Conservation (phyloP, 2,797 vertebrate genomes). For the Vultur gryphus region DNA sequence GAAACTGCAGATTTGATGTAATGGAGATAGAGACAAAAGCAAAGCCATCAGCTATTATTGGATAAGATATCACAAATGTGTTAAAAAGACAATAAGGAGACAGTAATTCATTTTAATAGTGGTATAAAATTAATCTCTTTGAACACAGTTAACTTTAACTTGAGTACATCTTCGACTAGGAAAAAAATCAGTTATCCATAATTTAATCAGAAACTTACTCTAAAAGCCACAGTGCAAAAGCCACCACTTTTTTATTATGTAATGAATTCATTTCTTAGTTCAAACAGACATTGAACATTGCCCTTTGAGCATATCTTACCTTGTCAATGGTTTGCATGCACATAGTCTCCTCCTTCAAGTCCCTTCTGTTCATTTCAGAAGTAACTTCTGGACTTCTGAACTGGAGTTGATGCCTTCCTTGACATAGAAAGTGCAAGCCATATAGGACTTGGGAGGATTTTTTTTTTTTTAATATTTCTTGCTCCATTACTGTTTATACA, state of each 20-base stretch:
- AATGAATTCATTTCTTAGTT: background rate
- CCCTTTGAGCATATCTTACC: background rate
- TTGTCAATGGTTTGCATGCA: background rate
- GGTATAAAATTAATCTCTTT: background rate
- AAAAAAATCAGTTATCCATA: background rate
- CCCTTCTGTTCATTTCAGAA: background rate
- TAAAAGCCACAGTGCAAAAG: background rate
- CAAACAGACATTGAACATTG: background rate
- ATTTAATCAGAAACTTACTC: background rate
- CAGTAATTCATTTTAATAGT: background rate
- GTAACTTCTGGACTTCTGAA: background rate
- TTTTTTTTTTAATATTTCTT: background rate
- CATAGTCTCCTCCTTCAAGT: background rate
- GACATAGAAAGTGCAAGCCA: background rate
- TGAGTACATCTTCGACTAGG: background rate
- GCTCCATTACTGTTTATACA: background rate
- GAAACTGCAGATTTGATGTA: constrained; percentile 44
- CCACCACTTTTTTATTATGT: background rate
- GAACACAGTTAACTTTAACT: background rate
- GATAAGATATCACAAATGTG: background rate
- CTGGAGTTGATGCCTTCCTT: background rate
- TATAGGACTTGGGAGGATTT: background rate
- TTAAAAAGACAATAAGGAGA: constrained; percentile 19
- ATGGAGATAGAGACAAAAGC: constrained; percentile 22
- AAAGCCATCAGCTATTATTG: background rate